phyloP scores from a whole-genome alignment of 2,888 invertebrate genomes.

The Protodeltote pygarga region DNA sequence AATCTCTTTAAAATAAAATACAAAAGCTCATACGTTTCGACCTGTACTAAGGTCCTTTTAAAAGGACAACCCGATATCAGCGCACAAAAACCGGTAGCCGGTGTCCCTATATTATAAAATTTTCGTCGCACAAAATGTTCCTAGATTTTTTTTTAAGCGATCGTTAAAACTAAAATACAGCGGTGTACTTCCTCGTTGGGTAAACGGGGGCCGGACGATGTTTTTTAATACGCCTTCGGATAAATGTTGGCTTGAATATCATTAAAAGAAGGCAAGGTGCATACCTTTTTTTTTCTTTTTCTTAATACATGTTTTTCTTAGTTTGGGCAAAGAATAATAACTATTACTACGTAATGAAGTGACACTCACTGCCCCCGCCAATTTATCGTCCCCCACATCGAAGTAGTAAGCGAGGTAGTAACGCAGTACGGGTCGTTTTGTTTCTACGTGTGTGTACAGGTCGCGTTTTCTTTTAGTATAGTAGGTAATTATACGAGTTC shows the following conservation, averaged over 20 bases:
- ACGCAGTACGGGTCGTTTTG: too few relatives aligned
- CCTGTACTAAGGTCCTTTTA: slow-evolving; percentile 2
- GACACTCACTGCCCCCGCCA: too few relatives aligned
- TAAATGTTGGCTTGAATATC: neutral
- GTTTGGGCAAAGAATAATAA: too few relatives aligned
- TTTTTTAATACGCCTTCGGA: slow-evolving; percentile 12
- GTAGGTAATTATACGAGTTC: too few relatives aligned
- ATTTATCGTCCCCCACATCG: too few relatives aligned
- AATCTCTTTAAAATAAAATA: neutral
- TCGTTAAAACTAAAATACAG: slow-evolving; percentile 42
- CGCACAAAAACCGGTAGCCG: slow-evolving; percentile 14
- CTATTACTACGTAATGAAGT: too few relatives aligned
- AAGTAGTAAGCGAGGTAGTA: too few relatives aligned
- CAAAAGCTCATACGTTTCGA: neutral
- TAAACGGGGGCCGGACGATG: neutral
- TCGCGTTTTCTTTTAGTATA: too few relatives aligned
- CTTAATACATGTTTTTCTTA: too few relatives aligned
- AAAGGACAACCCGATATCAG: slow-evolving; percentile 16
- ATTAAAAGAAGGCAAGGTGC: slow-evolving; percentile 6
- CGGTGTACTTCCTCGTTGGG: slow-evolving; percentile 31
- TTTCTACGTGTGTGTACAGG: too few relatives aligned
- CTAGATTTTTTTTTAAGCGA: slow-evolving; percentile 28
- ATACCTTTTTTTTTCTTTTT: slow-evolving; percentile 2
- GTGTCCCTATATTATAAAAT: slow-evolving; percentile 32
- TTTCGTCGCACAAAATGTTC: slow-evolving; percentile 19